phyloP scores from a whole-genome alignment of 2,888 invertebrate species.

The Margaritifera margaritifera region DNA sequence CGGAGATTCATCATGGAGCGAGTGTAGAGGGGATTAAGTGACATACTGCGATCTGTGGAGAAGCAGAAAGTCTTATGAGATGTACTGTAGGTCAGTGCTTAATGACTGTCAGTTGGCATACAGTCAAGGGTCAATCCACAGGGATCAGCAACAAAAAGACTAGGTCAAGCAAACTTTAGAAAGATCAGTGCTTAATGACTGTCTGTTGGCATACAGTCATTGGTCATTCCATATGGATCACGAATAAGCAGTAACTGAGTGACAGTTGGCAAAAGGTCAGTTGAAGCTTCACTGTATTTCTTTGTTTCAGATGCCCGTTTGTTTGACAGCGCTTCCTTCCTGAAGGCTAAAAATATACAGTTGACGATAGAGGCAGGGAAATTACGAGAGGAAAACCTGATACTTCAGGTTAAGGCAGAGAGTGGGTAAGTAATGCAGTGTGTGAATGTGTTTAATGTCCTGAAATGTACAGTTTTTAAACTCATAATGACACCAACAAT shows the following conservation, averaged over 20 bases:
- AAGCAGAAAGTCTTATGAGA: too few relatives aligned
- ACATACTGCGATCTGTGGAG: too few relatives aligned
- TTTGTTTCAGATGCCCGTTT: slow-evolving; percentile 83
- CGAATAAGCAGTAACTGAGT: slow-evolving; percentile 6
- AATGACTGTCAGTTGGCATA: too few relatives aligned
- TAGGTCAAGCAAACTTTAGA: not conserved
- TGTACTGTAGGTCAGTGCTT: too few relatives aligned
- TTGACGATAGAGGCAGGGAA: slow-evolving; percentile 89
- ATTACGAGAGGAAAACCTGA: slow-evolving; percentile 76
- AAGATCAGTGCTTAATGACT: not conserved
- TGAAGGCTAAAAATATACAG: slow-evolving; percentile 88
- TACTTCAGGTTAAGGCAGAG: slow-evolving; percentile 54
- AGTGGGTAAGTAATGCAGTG: slow-evolving; percentile 46
- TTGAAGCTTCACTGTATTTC: slow-evolving; percentile 6
- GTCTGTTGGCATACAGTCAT: not conserved
- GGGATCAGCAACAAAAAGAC: too few relatives aligned
- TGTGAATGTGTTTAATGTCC: not conserved
- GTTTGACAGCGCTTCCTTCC: slow-evolving; percentile 86
- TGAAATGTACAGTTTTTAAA: not conserved
- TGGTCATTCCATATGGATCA: not conserved
- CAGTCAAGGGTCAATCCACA: too few relatives aligned
- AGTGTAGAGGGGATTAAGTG: too few relatives aligned
- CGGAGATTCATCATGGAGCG: too few relatives aligned
- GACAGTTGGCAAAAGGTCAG: not conserved
- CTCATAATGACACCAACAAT: too few relatives aligned